Percentiles rank a stretch among this genome's conserved stretches.
These are phyloP conservation scores for Drosophila mimetica DNA, from an alignment of 2,888 invertebrate species.

Conservation along the genomic window DNA sequence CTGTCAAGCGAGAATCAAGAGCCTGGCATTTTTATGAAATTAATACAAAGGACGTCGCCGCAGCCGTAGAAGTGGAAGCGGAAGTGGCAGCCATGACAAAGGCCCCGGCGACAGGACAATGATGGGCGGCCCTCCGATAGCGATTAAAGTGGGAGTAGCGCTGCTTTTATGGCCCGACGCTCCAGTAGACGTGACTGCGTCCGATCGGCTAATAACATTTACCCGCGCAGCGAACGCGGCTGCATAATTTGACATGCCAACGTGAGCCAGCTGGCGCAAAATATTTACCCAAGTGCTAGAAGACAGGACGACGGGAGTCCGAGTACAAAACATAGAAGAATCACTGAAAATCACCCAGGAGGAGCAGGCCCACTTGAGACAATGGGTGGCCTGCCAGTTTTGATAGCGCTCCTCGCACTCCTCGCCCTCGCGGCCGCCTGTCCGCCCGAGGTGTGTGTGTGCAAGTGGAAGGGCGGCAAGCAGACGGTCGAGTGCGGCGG, in stretches of 20 bases:
- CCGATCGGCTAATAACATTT: constrained; percentile 36
- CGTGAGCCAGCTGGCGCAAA: constrained; percentile 61
- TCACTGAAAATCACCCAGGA: neutral
- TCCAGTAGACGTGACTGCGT: constrained; percentile 28
- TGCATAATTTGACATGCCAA: constrained; percentile 75
- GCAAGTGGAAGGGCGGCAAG: constrained; percentile 97
- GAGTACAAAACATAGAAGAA: neutral
- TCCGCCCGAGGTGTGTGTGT: constrained; percentile 90
- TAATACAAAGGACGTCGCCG: constrained; percentile 66
- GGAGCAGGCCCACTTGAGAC: neutral
- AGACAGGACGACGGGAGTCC: neutral
- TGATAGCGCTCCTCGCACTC: constrained; percentile 4
- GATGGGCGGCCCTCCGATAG: constrained; percentile 35
- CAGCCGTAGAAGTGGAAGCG: constrained; percentile 47
- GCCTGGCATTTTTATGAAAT: constrained; percentile 76
- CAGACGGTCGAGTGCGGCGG: constrained; percentile 95
- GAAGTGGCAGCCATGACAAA: constrained; percentile 46
- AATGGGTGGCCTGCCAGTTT: constrained; percentile 1
- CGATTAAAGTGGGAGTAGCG: constrained; percentile 48
- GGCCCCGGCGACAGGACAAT: constrained; percentile 28
- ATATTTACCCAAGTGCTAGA: neutral
- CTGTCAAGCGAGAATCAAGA: constrained; percentile 66
- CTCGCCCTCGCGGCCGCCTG: constrained; percentile 85
- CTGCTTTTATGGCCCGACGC: constrained; percentile 16
- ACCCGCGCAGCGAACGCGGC: constrained; percentile 43